Conservation (phyloP, 2,113 vertebrate genomes). For the Alexandromys fortis region DNA sequence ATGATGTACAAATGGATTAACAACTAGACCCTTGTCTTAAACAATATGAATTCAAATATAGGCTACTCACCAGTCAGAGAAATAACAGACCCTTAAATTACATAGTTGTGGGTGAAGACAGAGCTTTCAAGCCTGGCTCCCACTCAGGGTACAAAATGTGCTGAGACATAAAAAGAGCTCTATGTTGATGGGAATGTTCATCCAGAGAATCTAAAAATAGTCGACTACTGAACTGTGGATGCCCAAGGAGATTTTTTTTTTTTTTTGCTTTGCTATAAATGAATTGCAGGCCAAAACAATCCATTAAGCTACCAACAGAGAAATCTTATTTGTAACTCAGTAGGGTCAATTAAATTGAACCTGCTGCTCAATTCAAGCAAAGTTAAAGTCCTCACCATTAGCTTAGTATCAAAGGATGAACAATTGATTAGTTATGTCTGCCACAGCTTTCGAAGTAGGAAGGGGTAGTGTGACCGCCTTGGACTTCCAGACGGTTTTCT, state of each 20-base stretch:
- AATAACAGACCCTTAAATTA: conserved; percentile 68
- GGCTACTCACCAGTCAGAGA: conserved; percentile 9
- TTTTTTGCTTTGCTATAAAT: background rate
- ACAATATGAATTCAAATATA: background rate
- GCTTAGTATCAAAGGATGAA: background rate
- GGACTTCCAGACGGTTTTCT: background rate
- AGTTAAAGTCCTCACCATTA: background rate
- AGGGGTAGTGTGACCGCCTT: background rate
- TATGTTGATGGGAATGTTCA: background rate
- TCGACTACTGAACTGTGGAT: background rate
- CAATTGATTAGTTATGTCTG: background rate
- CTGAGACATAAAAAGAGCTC: conserved; percentile 46
- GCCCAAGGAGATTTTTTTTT: background rate
- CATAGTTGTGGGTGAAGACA: conserved; percentile 31
- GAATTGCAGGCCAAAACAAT: conserved; percentile 32
- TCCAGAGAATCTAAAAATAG: conserved; percentile 59
- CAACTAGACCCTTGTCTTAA: background rate
- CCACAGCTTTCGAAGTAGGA: background rate
- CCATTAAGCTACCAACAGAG: background rate
- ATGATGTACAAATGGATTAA: background rate
- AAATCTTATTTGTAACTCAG: conserved; percentile 7
- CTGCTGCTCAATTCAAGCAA: background rate
- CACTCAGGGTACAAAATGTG: conserved; percentile 62
- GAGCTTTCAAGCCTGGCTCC: conserved; percentile 48
- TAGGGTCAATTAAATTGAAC: background rate